Evolutionary conservation across 2,888 invertebrate species (phyloP).

Genomic region (Lathronympha strigana): DNA sequence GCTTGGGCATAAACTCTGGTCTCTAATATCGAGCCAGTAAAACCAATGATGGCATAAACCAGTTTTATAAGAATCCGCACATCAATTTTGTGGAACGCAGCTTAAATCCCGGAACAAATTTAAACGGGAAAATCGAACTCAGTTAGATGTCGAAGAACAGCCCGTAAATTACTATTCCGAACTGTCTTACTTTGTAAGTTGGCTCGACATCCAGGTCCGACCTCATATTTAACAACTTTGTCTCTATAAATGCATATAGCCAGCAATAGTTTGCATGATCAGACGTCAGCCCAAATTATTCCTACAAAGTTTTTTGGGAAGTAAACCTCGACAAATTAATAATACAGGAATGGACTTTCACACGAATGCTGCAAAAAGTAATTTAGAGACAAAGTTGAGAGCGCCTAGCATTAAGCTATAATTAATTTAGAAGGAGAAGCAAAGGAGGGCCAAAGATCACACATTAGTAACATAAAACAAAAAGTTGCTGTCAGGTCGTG

Average conservation of each 20-base stretch:
- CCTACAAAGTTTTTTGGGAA: slow-evolving; percentile 26
- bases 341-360: neutral
- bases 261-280: slow-evolving; percentile 32
- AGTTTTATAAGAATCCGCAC: slow-evolving; percentile 22
- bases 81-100: slow-evolving; percentile 28
- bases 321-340: neutral
- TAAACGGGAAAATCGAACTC: slow-evolving; percentile 42
- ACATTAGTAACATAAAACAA: no score
- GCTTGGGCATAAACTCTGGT: neutral
- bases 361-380: no score
- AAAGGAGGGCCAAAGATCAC: no score
- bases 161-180: slow-evolving; percentile 44
- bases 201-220: slow-evolving; percentile 45
- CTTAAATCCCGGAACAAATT: slow-evolving; percentile 44
- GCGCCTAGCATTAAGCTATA: no score
- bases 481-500: no score
- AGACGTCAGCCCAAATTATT: slow-evolving; percentile 18
- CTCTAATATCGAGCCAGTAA: slow-evolving; percentile 18
- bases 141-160: slow-evolving; percentile 37
- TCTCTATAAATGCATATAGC: slow-evolving; percentile 38
- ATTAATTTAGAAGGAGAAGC: no score
- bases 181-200: slow-evolving; percentile 47
- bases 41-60: slow-evolving; percentile 19
- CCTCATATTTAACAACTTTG: slow-evolving; percentile 45
- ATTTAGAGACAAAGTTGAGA: no score